Conservation (phyloP, 2,888 invertebrate genomes). For the Erannis defoliaria region DNA sequence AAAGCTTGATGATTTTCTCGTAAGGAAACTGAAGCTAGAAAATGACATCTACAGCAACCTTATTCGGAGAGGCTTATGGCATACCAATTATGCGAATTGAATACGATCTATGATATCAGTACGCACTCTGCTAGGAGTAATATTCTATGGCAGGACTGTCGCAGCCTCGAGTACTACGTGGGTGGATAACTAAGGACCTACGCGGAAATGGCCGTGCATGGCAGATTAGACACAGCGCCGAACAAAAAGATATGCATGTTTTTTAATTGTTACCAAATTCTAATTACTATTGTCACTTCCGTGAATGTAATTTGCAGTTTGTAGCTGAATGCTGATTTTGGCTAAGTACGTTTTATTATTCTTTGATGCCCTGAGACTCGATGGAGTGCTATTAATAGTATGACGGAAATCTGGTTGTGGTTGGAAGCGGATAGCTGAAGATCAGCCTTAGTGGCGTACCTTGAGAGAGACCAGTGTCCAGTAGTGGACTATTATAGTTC, state of each 20-base stretch:
- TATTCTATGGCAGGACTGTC: constrained; percentile 45
- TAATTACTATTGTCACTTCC: constrained; percentile 50
- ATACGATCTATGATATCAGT: constrained; percentile 59
- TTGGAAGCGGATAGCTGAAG: too few relatives aligned
- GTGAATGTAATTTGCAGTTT: constrained; percentile 25
- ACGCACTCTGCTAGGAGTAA: constrained; percentile 16
- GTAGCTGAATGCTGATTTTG: not conserved
- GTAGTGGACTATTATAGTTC: too few relatives aligned
- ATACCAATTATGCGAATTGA: constrained; percentile 70
- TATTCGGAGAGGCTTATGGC: constrained; percentile 65
- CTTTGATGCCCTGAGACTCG: too few relatives aligned
- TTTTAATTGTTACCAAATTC: constrained; percentile 49
- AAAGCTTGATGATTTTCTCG: constrained; percentile 46
- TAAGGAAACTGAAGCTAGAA: constrained; percentile 56
- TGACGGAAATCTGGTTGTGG: too few relatives aligned
- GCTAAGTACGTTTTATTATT: not conserved
- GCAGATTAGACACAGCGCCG: constrained; percentile 55
- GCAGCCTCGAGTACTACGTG: constrained; percentile 78
- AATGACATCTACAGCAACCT: constrained; percentile 54
- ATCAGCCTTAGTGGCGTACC: too few relatives aligned
- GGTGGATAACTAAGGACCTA: constrained; percentile 77
- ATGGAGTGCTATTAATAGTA: too few relatives aligned
- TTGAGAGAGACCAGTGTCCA: too few relatives aligned
- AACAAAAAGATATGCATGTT: constrained; percentile 54
- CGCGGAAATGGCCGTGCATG: constrained; percentile 72